Percentiles rank a stretch among this genome's conserved stretches.
Evolutionary conservation across 2,888 invertebrate species (phyloP).

Genomic region (Lacanobia wlatinum): DNA sequence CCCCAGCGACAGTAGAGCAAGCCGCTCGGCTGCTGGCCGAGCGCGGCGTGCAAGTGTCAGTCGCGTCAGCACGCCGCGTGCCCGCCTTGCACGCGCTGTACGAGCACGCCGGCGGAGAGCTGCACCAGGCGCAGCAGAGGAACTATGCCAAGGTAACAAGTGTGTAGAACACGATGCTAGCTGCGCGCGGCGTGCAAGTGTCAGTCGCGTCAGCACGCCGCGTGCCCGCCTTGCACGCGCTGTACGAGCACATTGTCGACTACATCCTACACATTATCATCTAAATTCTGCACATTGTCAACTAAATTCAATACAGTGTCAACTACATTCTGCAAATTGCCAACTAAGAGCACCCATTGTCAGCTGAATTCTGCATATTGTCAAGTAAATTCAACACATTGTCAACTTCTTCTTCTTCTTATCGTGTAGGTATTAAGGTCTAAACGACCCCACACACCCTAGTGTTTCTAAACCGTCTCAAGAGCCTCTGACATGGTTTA

Average conservation of each 20-base stretch:
- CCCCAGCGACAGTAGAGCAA: slow-evolving; percentile 94
- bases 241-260: slow-evolving; percentile 92
- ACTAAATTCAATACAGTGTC: not conserved
- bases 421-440: too few species aligned
- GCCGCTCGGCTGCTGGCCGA: slow-evolving; percentile 95
- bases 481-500: too few species aligned
- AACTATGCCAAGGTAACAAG: slow-evolving; percentile 98
- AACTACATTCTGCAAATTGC: not conserved
- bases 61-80: slow-evolving; percentile 97
- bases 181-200: slow-evolving; percentile 95
- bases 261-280: not conserved
- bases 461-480: too few species aligned
- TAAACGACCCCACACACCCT: too few species aligned
- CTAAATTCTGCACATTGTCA: not conserved
- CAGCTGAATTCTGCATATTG: too few species aligned
- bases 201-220: slow-evolving; percentile 97
- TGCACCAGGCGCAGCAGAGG: slow-evolving; percentile 94
- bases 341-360: not conserved
- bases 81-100: slow-evolving; percentile 96
- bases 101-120: slow-evolving; percentile 97
- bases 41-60: slow-evolving; percentile 96
- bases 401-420: too few species aligned
- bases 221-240: slow-evolving; percentile 95
- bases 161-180: too few species aligned
- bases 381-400: not conserved